These are phyloP conservation scores for Alviniconcha marisindica DNA, from an alignment of 1,140 invertebrate species.

Conservation along the genomic window DNA sequence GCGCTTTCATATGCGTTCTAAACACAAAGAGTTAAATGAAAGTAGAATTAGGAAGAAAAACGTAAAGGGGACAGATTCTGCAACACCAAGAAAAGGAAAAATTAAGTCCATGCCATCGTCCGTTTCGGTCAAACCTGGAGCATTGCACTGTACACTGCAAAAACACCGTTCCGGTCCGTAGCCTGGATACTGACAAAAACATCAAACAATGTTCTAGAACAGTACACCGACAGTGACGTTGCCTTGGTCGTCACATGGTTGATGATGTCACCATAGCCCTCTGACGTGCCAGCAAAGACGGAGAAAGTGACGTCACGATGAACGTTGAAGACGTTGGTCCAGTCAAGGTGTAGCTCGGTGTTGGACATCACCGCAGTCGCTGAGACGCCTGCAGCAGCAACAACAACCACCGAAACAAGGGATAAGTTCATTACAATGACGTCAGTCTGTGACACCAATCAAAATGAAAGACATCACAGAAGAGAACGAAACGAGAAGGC, in stretches of 20 bases:
- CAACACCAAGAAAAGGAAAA: no score
- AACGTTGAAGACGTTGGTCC: not conserved
- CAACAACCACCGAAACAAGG: no score
- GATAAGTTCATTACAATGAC: no score
- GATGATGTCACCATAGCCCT: conserved; percentile 31
- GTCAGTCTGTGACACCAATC: no score
- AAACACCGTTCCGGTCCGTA: not conserved
- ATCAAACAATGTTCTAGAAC: not conserved
- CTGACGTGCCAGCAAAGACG: conserved; percentile 3
- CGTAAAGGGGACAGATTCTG: no score
- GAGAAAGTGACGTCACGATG: conserved; percentile 14
- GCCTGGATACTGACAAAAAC: not conserved
- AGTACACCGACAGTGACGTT: not conserved
- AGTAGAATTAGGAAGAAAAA: no score
- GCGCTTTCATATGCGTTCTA: no score
- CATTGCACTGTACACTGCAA: not conserved
- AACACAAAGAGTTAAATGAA: no score
- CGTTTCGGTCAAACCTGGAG: not conserved
- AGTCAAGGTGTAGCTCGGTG: not conserved
- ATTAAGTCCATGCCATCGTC: no score
- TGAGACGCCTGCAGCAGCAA: no score
- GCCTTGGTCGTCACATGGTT: conserved; percentile 11
- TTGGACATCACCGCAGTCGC: not conserved
- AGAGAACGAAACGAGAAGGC: no score
- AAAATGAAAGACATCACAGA: no score